Base-by-base conservation (phyloP, 2,113 vertebrate genomes). In the Odocoileus hemionus region DNA sequence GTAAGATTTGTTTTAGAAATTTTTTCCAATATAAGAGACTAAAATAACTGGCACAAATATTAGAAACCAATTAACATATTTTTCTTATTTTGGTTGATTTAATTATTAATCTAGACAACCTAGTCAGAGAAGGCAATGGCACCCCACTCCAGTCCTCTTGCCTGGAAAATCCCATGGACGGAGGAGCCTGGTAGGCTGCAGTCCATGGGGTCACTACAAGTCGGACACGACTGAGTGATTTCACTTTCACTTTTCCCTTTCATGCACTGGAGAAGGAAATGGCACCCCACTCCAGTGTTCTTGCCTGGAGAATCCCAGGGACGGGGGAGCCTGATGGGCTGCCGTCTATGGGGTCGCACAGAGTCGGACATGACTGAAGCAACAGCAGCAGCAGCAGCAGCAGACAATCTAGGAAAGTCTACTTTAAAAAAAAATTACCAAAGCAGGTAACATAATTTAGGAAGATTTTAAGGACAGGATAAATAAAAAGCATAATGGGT, bases 291-390 rank as follows among this genome's bases (percentile, higher is more conserved):
- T 30, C 58, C 58, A 61, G 28, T 61, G 14, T 2, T 61, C 58
- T 61, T 61, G 58, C 58, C 26, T 61, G 28, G 58, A 61, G 13
- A 61, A 61, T 30, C 13, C 58, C 13, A 30, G 14, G 58, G 58
- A 61, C 6, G 13, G 58, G 14, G 28, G 26, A 30, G 28, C 58
- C 58, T 61, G 58, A 12, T 61, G 28, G 58, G 58, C 13, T 61
- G 26, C 58, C 2, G 6, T 61, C 58, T 30, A 15, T 7, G 61
- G 61, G 61, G 61, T n/a, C 7, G 4, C 30, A n/a, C 61, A 50
- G n/a, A 64, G 33, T 64, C 0, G 0, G 15, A 64, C 61, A 64
- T 1, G 3, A n/a, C 33, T n/a, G 61, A 64, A n/a, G 61, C 0
- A 4, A 64, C 33, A 19, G 16, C 33, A n/a, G 16, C 61, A 64